Percentiles rank a stretch among this genome's conserved stretches.
Evolutionary conservation across 2,113 vertebrate genomes (phyloP).

Genomic region (Mormyrus lacerda): DNA sequence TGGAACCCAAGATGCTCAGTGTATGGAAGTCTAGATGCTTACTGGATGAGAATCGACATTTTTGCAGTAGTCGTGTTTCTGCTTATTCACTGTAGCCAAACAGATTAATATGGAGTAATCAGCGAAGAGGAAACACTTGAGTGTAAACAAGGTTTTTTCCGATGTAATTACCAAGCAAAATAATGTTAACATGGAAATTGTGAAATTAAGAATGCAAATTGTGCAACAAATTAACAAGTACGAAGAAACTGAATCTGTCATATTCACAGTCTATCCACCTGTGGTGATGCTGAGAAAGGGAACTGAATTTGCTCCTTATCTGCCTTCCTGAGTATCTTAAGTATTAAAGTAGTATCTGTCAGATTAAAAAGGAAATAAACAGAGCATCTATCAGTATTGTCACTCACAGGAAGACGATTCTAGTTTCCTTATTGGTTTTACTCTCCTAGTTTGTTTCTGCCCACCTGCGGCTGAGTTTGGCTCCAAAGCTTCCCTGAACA

Average conservation of each 20-base stretch:
- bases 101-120: neutral
- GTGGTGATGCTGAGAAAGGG: neutral
- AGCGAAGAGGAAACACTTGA: neutral
- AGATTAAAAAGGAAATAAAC: conserved; percentile 47
- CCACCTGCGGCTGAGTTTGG: neutral
- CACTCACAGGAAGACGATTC: conserved; percentile 15
- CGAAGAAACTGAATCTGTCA: neutral
- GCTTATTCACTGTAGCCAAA: neutral
- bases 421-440: conserved; percentile 22
- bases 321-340: conserved; percentile 26
- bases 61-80: neutral
- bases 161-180: neutral
- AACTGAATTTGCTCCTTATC: conserved; percentile 40
- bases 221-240: neutral
- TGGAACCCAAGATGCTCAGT: neutral
- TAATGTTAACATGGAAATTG: conserved; percentile 7
- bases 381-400: conserved; percentile 53
- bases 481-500: neutral
- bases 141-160: neutral
- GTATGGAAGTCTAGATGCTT: neutral
- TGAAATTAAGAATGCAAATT: conserved; percentile 6
- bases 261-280: neutral
- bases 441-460: conserved; percentile 15
- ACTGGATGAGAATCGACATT: neutral
- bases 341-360: conserved; percentile 25